Percentiles rank a stretch among this genome's conserved stretches.
Conservation (phyloP, 2,113 vertebrate genomes). For the Rhea americana region DNA sequence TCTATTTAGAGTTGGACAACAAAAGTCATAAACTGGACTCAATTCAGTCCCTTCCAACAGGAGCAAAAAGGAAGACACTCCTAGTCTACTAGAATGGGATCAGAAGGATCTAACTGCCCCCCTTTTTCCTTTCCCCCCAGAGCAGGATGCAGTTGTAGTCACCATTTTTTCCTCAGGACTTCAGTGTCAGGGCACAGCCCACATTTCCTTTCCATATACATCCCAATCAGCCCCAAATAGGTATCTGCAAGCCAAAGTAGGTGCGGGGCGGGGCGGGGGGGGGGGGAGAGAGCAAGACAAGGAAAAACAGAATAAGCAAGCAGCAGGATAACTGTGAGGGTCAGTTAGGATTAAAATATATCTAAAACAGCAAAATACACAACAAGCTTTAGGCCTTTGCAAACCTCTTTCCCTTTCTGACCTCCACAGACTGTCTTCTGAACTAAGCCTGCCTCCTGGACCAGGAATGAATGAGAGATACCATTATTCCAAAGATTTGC, state of each 20-base stretch:
- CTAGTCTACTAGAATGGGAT: neutral
- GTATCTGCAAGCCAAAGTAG: neutral
- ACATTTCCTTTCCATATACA: neutral
- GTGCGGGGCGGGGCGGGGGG: neutral
- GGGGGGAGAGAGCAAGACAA: neutral
- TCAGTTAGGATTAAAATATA: neutral
- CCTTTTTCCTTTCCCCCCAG: neutral
- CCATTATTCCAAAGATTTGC: neutral
- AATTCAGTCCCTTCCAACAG: neutral
- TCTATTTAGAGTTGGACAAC: neutral
- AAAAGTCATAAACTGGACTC: neutral
- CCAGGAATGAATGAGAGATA: neutral
- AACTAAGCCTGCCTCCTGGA: neutral
- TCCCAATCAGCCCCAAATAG: neutral
- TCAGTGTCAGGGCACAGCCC: neutral
- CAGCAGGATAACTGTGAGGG: neutral
- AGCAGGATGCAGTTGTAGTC: neutral
- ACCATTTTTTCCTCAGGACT: neutral
- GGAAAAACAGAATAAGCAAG: neutral
- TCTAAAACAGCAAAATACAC: too few relatives aligned
- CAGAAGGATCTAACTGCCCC: neutral
- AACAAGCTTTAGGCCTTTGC: neutral
- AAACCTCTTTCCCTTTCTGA: neutral
- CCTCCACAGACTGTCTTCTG: neutral
- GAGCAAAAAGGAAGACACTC: neutral